These are phyloP conservation scores for Blastobasis lacticolella DNA, from an alignment of 2,888 invertebrate genomes.

Conservation along the genomic window DNA sequence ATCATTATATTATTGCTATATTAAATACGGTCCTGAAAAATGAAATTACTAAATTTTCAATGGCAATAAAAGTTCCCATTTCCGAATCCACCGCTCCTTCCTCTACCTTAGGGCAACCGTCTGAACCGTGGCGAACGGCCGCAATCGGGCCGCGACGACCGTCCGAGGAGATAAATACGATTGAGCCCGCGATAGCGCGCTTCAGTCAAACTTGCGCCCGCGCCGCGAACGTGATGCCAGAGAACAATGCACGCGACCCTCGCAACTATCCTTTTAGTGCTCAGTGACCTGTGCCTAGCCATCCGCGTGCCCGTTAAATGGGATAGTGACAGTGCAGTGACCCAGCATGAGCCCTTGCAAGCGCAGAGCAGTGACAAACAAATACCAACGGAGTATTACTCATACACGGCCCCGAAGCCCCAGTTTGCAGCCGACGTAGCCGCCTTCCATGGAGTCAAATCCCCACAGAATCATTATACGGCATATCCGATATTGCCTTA, in stretches of 20 bases:
- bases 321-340: slow-evolving; percentile 53
- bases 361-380: slow-evolving; percentile 16
- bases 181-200: slow-evolving; percentile 42
- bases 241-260: slow-evolving; percentile 52
- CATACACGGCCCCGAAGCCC: slow-evolving; percentile 57
- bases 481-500: slow-evolving; percentile 47
- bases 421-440: slow-evolving; percentile 56
- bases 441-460: slow-evolving; percentile 49
- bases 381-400: slow-evolving; percentile 49
- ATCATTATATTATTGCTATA: no score
- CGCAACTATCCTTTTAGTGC: slow-evolving; percentile 37
- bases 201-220: slow-evolving; percentile 52
- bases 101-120: no score
- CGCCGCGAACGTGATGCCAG: slow-evolving; percentile 56
- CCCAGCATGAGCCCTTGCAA: neutral
- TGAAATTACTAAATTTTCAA: no score
- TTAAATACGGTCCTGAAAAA: no score
- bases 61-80: no score
- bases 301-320: slow-evolving; percentile 56
- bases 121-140: slow-evolving; percentile 49
- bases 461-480: slow-evolving; percentile 48
- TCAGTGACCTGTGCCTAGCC: slow-evolving; percentile 45
- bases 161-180: slow-evolving; percentile 70
- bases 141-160: slow-evolving; percentile 61
- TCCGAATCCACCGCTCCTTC: no score